Evolutionary conservation across 2,797 vertebrate genomes (phyloP).

Genomic region (Eulemur albifrons): DNA sequence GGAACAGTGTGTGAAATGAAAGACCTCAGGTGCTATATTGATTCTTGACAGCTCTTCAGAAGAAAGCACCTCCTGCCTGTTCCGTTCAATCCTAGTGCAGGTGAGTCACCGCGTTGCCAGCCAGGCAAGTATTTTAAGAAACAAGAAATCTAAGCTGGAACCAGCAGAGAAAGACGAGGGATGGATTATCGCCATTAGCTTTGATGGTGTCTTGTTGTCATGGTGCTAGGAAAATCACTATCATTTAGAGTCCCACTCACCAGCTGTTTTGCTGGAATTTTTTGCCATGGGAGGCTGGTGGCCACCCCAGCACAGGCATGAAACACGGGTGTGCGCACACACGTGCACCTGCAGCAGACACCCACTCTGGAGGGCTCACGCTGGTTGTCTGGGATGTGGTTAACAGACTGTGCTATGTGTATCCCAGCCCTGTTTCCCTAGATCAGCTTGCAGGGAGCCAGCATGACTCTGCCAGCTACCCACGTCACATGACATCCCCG

Average conservation of each 20-base stretch:
- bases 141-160: background rate
- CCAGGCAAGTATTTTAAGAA: constrained; percentile 55
- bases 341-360: background rate
- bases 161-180: background rate
- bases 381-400: background rate
- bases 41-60: background rate
- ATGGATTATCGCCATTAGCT: background rate
- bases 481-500: background rate
- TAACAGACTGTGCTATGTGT: background rate
- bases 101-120: constrained; percentile 41
- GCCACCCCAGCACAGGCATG: background rate
- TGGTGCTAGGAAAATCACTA: constrained; percentile 42
- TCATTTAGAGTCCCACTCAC: constrained; percentile 19
- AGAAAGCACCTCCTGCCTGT: background rate
- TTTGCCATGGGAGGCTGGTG: background rate
- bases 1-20: background rate
- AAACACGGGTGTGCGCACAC: accelerated
- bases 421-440: background rate
- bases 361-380: background rate
- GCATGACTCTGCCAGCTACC: background rate
- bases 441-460: background rate
- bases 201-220: constrained; percentile 31
- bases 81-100: background rate
- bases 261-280: constrained; percentile 8
- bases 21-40: background rate